Base-by-base conservation (phyloP, 2,888 invertebrate species). In the Notocelia uddmanniana region DNA sequence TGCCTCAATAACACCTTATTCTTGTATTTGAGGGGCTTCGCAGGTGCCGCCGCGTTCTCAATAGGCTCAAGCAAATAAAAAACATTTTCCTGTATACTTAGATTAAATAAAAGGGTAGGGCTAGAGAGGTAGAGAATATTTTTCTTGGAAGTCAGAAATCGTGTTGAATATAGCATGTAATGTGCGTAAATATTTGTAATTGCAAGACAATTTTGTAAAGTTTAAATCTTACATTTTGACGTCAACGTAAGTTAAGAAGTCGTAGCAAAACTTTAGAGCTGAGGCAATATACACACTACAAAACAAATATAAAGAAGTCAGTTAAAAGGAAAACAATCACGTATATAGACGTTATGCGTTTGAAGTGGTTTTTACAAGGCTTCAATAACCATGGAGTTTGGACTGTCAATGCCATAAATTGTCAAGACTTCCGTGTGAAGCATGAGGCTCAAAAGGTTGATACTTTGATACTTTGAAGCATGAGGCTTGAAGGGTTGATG, bases 61-160 rank as follows among this genome's bases (percentile, higher is more conserved):
- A 86, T 85, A 81, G 78, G 74, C 76, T 80, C 80, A 86, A 86
- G 76, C 76, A 79, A 85, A 87, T 85, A 86, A 87, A 71, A 54
- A 55, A 52, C 48, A 75, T 75, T 74, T 76, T 73, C 69, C 73
- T 74, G 50, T 73, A 60, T 74, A 69, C 71, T 62, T 62, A 9
- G 55, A 71, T 69, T 48, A 23, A 10, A 74, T 69, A 69, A 41
- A n/a, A n/a, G n/a, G 21, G 67, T 62, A 55, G 1, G 45, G n/a
- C 5, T 41, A n/a, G 41, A 68, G n/a, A n/a, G n/a, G 45, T 45
- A 54, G 31, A 31, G 8, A 48, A n/a, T 15, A 50, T 54, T 34
- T n/a, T 10, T 5, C 55, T 55, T 26, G 15, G 26, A 26, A 26
- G 55, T n/a, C n/a, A 26, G 23, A 55, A 55, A n/a, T 55, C 55